Conservation (phyloP, 2,888 invertebrate species). For the Stenurella melanura region DNA sequence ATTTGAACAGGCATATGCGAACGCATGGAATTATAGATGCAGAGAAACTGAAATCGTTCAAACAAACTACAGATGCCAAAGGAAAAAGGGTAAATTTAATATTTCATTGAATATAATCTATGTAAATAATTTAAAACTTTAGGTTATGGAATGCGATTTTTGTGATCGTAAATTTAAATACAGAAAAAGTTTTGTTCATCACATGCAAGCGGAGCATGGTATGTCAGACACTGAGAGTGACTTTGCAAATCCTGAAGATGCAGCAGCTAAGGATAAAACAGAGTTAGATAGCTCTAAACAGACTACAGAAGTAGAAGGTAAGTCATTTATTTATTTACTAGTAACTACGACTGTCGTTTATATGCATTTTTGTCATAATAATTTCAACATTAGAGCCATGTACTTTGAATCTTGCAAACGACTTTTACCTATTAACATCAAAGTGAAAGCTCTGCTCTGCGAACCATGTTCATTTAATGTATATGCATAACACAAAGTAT, state of each 20-base stretch:
- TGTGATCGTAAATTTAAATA: conserved; percentile 73
- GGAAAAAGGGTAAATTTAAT: conserved; percentile 61
- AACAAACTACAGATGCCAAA: conserved; percentile 50
- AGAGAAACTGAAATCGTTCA: conserved; percentile 48
- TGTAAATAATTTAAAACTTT: conserved; percentile 37
- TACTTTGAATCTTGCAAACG: too few species aligned
- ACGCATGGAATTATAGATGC: conserved; percentile 64
- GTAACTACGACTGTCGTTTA: too few species aligned
- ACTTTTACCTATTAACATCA: too few species aligned
- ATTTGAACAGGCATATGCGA: conserved; percentile 66
- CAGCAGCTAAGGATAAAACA: not conserved
- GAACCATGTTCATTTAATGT: too few species aligned
- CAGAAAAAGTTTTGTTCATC: conserved; percentile 71
- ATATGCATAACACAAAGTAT: too few species aligned
- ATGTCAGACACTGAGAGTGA: conserved; percentile 69
- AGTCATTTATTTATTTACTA: not conserved
- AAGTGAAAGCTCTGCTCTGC: too few species aligned
- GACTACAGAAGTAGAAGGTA: not conserved
- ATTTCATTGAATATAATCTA: not conserved
- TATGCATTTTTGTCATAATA: too few species aligned
- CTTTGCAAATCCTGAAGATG: conserved; percentile 42
- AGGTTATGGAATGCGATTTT: conserved; percentile 72
- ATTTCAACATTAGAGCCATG: too few species aligned
- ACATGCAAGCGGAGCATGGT: conserved; percentile 72
- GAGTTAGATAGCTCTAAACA: not conserved